phyloP scores from a whole-genome alignment of 2,113 vertebrate species.

The Ptyas mucosa region DNA sequence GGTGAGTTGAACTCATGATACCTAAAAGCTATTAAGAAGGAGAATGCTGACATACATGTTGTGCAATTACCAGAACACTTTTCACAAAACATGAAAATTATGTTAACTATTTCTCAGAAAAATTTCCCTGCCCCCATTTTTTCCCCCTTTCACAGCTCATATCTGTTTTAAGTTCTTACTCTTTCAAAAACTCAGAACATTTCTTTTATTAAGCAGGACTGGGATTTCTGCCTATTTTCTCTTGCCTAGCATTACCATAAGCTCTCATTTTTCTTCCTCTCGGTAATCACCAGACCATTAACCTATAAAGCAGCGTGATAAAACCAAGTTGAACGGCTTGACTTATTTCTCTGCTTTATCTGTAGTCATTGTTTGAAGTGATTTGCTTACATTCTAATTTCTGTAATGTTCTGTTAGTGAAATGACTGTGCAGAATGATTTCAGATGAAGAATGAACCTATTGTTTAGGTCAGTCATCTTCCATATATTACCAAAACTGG shows the following conservation, averaged over 20 bases:
- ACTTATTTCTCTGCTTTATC: conserved; percentile 61
- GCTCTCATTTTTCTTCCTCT: conserved; percentile 51
- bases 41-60: not conserved
- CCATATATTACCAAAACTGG: not conserved
- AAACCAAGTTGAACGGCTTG: conserved; percentile 67
- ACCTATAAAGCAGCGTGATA: conserved; percentile 57
- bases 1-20: not conserved
- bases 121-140: not conserved
- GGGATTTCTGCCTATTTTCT: conserved; percentile 28
- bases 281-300: conserved; percentile 65
- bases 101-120: not conserved
- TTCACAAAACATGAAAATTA: not conserved
- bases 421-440: conserved; percentile 48
- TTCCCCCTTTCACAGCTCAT: not conserved
- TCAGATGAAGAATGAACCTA: conserved; percentile 58
- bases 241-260: conserved; percentile 19
- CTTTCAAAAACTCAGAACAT: conserved; percentile 2
- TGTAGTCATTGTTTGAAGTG: conserved; percentile 57
- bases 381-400: conserved; percentile 63
- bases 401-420: conserved; percentile 65
- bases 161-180: conserved; percentile 2
- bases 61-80: not conserved
- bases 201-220: conserved; percentile 1
- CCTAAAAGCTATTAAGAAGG: not conserved
- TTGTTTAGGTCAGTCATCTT: conserved; percentile 19